Percentiles rank a stretch among this genome's conserved stretches.
phyloP scores from a whole-genome alignment of 2,888 invertebrate species.

The Drosophila nigricruria region DNA sequence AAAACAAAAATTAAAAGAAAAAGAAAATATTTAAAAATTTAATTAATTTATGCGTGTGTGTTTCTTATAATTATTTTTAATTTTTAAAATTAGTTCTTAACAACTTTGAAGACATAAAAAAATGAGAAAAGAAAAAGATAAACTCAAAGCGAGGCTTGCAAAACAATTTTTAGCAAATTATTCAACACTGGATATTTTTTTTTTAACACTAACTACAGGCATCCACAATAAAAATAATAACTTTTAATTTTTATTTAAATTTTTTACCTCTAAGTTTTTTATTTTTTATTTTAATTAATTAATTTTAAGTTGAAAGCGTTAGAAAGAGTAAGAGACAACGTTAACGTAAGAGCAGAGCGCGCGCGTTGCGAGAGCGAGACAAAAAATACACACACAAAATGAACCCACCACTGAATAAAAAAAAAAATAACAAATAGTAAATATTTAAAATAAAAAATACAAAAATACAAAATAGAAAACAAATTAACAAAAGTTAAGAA shows the following conservation, averaged over 20 bases:
- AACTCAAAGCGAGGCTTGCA: conserved; percentile 72
- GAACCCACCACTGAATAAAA: conserved; percentile 71
- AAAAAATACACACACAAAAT: conserved; percentile 66
- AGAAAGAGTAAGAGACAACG: conserved; percentile 5
- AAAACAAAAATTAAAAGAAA: conserved; percentile 4
- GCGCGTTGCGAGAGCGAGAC: conserved; percentile 35
- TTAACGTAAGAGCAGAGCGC: conserved; percentile 25
- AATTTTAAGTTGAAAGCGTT: conserved; percentile 58
- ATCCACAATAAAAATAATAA: neutral
- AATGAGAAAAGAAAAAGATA: conserved; percentile 10
- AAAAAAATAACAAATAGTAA: conserved; percentile 22
- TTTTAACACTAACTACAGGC: conserved; percentile 11
- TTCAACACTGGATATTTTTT: conserved; percentile 37
- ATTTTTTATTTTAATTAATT: conserved; percentile 42
- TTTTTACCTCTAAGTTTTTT: conserved; percentile 26
- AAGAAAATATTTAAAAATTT: neutral
- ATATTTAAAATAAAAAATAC: too few relatives aligned
- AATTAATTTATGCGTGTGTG: conserved; percentile 57
- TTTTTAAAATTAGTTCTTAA: conserved; percentile 13
- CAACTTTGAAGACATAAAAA: conserved; percentile 53
- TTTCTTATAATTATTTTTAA: conserved; percentile 36
- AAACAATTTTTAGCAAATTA: conserved; percentile 40
- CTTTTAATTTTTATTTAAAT: conserved; percentile 5
- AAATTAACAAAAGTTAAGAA: conserved; percentile 22
- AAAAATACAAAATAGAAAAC: conserved; percentile 17